A percentile compares a stretch with the other conserved stretches of the same genome.
Conservation (phyloP, 2,113 vertebrate species). For the Scartelaos histophorus region DNA sequence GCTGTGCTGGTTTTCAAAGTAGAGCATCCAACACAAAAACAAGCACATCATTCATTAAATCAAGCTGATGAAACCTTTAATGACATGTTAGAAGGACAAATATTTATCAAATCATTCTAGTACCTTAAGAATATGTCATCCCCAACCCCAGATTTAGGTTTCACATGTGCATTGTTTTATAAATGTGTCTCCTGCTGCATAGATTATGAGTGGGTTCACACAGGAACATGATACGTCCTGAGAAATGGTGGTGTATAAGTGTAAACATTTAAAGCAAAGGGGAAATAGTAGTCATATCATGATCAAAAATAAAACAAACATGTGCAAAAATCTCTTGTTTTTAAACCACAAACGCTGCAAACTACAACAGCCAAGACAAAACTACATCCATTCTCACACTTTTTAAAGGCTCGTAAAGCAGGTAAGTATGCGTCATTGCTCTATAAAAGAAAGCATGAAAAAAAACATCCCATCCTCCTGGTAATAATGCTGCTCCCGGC, state of each 20-base stretch:
- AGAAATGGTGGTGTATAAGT: neutral
- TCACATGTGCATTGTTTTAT: too few relatives aligned
- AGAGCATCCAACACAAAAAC: neutral
- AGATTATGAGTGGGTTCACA: neutral
- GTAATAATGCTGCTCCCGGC: constrained; percentile 12
- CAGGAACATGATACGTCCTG: neutral
- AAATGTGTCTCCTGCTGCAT: neutral
- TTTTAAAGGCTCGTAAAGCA: neutral
- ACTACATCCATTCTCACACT: constrained; percentile 3
- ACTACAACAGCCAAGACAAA: neutral
- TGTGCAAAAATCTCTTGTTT: neutral
- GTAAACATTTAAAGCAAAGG: neutral
- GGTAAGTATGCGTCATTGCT: constrained; percentile 7
- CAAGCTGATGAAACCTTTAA: neutral
- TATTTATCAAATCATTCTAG: too few relatives aligned
- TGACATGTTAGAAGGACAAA: neutral
- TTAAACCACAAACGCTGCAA: neutral
- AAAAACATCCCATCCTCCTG: constrained; percentile 8
- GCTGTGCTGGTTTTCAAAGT: neutral
- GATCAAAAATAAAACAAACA: neutral
- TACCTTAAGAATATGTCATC: too few relatives aligned
- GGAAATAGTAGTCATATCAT: neutral
- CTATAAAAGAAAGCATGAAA: constrained; percentile 4
- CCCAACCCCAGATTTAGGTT: too few relatives aligned
- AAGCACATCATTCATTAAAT: neutral